Percentiles rank a stretch among this genome's conserved stretches.
Conservation (phyloP, 92 coral and sea anemone genomes). For the Bergia puertoricense region DNA sequence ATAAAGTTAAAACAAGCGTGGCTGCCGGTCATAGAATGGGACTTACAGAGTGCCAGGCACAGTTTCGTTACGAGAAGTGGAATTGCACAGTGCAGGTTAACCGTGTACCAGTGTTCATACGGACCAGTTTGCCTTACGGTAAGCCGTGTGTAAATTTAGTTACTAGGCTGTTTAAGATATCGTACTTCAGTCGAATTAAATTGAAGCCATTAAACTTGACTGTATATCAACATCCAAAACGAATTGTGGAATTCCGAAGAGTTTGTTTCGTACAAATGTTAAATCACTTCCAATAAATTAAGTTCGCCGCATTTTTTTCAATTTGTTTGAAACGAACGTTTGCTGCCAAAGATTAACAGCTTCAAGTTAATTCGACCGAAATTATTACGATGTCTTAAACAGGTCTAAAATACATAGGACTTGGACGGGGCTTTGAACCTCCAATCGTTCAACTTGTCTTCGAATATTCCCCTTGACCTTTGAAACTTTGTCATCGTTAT, state of each 20-base stretch:
- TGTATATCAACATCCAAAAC: no score
- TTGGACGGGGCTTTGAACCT: not conserved
- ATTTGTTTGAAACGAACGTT: no score
- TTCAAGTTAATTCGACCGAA: no score
- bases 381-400: no score
- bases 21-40: not conserved
- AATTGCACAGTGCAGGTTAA: constrained; percentile 15
- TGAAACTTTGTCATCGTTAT: not conserved
- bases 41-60: constrained; percentile 6
- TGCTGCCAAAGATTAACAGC: no score
- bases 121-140: constrained; percentile 25
- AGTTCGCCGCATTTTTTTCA: no score
- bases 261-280: no score
- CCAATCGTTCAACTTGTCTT: not conserved
- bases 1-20: constrained; percentile 13
- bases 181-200: no score
- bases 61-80: constrained; percentile 40
- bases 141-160: not conserved
- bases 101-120: constrained; percentile 9
- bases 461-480: not conserved
- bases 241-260: no score
- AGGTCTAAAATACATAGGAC: not conserved
- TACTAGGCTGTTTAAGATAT: no score
- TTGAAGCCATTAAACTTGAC: no score
- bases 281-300: no score